Base-by-base conservation (phyloP, 1,140 invertebrate genomes). In the Trissolcus basalis region DNA sequence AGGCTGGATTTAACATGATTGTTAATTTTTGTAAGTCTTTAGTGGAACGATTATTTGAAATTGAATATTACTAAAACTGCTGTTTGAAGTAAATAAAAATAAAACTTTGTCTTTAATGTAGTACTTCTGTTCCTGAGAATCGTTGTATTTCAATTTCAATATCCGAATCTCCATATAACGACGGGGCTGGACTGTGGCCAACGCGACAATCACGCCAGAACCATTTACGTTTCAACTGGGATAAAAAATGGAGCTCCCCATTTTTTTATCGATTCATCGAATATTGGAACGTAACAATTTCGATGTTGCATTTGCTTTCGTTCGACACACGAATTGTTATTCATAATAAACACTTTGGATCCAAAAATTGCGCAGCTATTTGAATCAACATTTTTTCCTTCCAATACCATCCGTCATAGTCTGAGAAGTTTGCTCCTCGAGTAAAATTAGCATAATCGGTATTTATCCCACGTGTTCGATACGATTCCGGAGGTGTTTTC, bases 361-460 rank as follows among this genome's bases (percentile, higher is more conserved):
- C n/a, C n/a, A n/a, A n/a, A n/a, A n/a, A n/a, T n/a, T n/a, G n/a
- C n/a, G n/a, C n/a, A n/a, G n/a, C n/a, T n/a, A n/a, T n/a, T n/a
- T n/a, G n/a, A n/a, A n/a, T n/a, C n/a, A n/a, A n/a, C 41, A 48
- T 55, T 60, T 60, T 54, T 27, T 69, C 56, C 50, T 33, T 54
- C 49, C 35, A 33, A 39, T 44, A 32, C 48, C 61, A 41, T 32
- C 12, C 61, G 43, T 55, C 43, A 49, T 48, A 49, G 27, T 51
- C 33, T 10, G 33, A 51, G 63, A 71, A 63, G 19, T 55, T 63
- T 41, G 44, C n/a, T 47, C 43, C 32, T 58, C 19, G 19, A 50
- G 47, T 63, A 12, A 15, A 53, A 72, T 73, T 65, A 73, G 53
- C 69, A 72, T 72, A 64, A 72, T 72, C 61, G 60, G 54, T 58